phyloP scores from a whole-genome alignment of 1,140 invertebrate genomes.

The Zaprionus inermis region DNA sequence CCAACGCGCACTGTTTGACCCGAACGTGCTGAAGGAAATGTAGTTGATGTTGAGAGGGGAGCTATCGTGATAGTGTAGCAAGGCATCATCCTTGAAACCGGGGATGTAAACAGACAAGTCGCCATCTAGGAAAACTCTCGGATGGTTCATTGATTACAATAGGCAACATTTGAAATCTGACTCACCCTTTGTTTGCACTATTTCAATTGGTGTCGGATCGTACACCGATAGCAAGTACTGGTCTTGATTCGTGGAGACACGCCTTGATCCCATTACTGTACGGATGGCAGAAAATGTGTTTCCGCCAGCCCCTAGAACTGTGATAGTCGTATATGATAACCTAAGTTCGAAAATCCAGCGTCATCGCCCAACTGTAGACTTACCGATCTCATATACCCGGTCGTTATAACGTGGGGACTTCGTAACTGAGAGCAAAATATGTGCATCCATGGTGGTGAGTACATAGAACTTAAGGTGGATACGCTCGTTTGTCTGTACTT shows the following conservation, averaged over 20 bases:
- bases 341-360: not conserved
- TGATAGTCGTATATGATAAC: not conserved
- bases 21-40: slow-evolving; percentile 76
- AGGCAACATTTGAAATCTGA: not conserved
- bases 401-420: slow-evolving; percentile 51
- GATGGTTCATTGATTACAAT: not conserved
- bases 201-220: slow-evolving; percentile 80
- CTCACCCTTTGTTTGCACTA: slow-evolving; percentile 77
- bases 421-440: slow-evolving; percentile 73
- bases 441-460: slow-evolving; percentile 75
- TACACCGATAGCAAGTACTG: slow-evolving; percentile 61
- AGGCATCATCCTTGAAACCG: slow-evolving; percentile 66
- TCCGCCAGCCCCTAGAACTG: slow-evolving; percentile 78
- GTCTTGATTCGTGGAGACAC: slow-evolving; percentile 74
- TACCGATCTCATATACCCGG: slow-evolving; percentile 78
- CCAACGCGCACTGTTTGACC: slow-evolving; percentile 68
- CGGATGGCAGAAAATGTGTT: slow-evolving; percentile 80
- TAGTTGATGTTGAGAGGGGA: slow-evolving; percentile 66
- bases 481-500: slow-evolving; percentile 47
- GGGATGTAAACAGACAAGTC: slow-evolving; percentile 72
- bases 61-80: slow-evolving; percentile 61
- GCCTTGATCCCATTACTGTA: slow-evolving; percentile 56
- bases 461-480: slow-evolving; percentile 82
- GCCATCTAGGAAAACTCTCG: slow-evolving; percentile 52
- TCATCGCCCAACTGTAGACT: not conserved